These are phyloP conservation scores for Limnephilus auricula DNA, from an alignment of 2,888 invertebrate genomes.

Conservation along the genomic window DNA sequence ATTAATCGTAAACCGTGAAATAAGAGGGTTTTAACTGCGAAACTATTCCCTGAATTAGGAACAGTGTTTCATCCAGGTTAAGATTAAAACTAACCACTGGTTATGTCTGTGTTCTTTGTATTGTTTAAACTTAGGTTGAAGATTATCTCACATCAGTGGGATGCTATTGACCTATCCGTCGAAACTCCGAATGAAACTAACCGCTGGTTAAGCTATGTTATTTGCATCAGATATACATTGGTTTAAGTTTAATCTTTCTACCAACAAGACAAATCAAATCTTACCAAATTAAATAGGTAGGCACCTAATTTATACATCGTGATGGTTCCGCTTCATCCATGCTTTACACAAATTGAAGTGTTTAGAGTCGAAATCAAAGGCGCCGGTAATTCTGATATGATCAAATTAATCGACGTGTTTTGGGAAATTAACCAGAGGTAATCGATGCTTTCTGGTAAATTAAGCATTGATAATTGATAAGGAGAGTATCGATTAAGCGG, in stretches of 20 bases:
- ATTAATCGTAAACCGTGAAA: constrained; percentile 21
- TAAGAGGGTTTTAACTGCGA: constrained; percentile 7
- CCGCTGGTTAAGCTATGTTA: neutral
- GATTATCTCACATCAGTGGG: neutral
- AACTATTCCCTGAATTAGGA: constrained; percentile 1
- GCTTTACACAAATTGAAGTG: constrained; percentile 8
- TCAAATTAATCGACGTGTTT: constrained; percentile 28
- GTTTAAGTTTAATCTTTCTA: neutral
- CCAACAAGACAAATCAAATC: neutral
- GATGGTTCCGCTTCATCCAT: constrained; percentile 14
- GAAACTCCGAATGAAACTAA: neutral
- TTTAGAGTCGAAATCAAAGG: constrained; percentile 26
- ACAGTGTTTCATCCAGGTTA: neutral
- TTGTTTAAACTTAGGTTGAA: neutral
- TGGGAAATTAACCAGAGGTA: neutral
- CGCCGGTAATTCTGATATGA: constrained; percentile 16
- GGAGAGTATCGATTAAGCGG: neutral
- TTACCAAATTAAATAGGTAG: neutral
- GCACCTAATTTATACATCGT: neutral
- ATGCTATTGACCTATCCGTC: neutral
- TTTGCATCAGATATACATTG: neutral
- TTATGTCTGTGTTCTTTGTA: neutral
- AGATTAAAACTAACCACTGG: neutral
- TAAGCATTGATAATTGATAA: constrained; percentile 41
- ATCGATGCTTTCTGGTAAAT: neutral